Percentiles rank a stretch among this genome's conserved stretches.
phyloP scores from a whole-genome alignment of 2,113 vertebrate genomes.

The Mormoops blainvillei region DNA sequence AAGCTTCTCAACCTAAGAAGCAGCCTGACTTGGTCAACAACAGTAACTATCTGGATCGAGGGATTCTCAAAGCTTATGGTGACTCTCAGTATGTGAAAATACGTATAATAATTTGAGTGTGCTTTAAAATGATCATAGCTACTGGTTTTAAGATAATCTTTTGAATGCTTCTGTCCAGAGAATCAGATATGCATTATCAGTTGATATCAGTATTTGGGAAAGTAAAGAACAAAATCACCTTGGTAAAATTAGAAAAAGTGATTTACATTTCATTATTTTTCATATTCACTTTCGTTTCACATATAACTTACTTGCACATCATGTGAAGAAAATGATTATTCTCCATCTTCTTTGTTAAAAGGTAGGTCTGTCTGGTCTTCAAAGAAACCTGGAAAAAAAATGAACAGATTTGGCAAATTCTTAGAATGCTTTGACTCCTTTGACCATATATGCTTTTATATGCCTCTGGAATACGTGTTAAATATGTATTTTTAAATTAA shows the following conservation, averaged over 20 bases:
- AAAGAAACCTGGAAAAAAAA: conserved; percentile 1
- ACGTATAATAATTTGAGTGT: background rate
- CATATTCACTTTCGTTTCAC: conserved; percentile 4
- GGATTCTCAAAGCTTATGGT: conserved; percentile 96
- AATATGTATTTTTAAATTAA: conserved; percentile 21
- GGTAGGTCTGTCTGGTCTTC: background rate
- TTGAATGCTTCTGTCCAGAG: background rate
- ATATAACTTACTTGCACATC: background rate
- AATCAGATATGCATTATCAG: background rate
- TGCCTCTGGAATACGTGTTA: background rate
- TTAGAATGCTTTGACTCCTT: background rate
- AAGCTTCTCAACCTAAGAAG: conserved; percentile 78
- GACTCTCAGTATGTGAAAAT: conserved; percentile 90
- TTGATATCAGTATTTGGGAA: background rate
- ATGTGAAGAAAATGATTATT: background rate
- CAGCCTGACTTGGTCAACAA: conserved; percentile 83
- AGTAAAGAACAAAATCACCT: background rate
- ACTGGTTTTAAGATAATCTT: conserved; percentile 2
- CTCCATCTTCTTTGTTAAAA: background rate
- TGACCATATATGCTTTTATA: background rate
- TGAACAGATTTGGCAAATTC: conserved; percentile 12
- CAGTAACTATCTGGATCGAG: conserved; percentile 92
- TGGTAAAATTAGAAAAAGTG: conserved; percentile 6
- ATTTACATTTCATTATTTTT: conserved; percentile 14
- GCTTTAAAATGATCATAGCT: background rate